Base-by-base conservation (phyloP, 2,113 vertebrate species). In the Glaucomys volans region DNA sequence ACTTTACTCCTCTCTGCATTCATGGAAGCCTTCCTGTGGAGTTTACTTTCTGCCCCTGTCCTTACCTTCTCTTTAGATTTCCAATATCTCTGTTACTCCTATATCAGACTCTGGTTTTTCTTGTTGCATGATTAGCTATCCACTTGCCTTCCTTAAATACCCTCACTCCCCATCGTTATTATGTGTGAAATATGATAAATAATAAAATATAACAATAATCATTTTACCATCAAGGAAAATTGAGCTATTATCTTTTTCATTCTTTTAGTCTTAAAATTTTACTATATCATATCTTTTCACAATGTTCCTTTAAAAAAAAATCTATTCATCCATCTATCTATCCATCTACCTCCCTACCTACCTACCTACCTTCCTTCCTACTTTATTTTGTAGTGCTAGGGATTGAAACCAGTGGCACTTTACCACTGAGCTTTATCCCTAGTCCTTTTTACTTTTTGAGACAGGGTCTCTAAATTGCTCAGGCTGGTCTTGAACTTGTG, bases 251-350 rank as follows among this genome's bases (percentile, higher is more conserved):
- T 82, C 32, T 44, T 92, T 88, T 88, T 83, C 18, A 77, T 77
- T 72, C 22, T 50, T 91, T 90, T 44, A 74, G 69, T 89, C 28
- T 86, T 90, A 42, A 92, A 89, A 54, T 81, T 91, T 44, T 85
- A 26, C 57, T 62, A 1, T 69, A 77, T 64, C 35, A 92, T 14
- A 66, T 87, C 22, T 93, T 57, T 90, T 95, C 40, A 79, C 47
- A 91, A 69, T 35, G 16, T 85, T 69, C 11, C 64, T 17, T 57
- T 57, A 57, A 57, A 57, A 57, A 57, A 57, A 57, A 52, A 52
- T 16, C 2, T 52, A 52, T 17, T 2, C 14, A 52, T 17, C 1
- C 52, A 57, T 57, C 54, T 57, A 22, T 57, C 54, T 5, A 22
- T 57, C 20, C 20, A 57, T 57, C 18, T 22, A 57, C 7, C 20